Percentiles rank a stretch among this genome's conserved stretches.
These are phyloP conservation scores for Coelinius sp. DNA, from an alignment of 2,888 invertebrate genomes.

Conservation along the genomic window DNA sequence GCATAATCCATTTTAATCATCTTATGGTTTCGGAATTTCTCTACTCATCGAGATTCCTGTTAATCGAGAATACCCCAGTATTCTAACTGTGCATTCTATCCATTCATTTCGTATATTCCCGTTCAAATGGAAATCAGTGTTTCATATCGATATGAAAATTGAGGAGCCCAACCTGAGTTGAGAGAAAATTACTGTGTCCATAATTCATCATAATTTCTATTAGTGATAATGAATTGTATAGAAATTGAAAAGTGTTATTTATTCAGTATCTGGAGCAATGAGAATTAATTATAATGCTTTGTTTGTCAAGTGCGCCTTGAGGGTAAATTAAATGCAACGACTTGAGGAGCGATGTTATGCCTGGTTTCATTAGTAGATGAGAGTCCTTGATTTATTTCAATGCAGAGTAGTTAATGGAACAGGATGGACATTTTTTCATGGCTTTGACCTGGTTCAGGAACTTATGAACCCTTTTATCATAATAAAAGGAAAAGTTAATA, in stretches of 20 bases:
- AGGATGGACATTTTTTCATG: background rate
- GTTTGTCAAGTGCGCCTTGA: background rate
- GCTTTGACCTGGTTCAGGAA: background rate
- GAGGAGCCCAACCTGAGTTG: background rate
- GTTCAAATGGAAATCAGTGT: constrained; percentile 5
- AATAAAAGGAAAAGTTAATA: too few species aligned
- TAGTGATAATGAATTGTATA: background rate
- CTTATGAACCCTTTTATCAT: too few species aligned
- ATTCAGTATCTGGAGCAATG: background rate
- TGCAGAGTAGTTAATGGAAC: background rate
- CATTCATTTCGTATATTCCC: background rate
- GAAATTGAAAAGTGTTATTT: background rate
- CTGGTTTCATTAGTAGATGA: background rate
- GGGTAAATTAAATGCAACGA: background rate
- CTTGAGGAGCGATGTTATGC: background rate
- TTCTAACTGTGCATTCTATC: background rate
- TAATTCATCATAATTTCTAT: background rate
- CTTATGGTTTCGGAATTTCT: constrained; percentile 9
- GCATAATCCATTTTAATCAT: constrained; percentile 17
- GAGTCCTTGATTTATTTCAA: background rate
- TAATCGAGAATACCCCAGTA: background rate
- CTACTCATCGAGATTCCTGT: background rate
- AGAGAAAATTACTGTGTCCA: background rate
- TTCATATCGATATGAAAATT: constrained; percentile 1
- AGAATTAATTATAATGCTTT: background rate